These are phyloP conservation scores for Zalophus californianus DNA, from an alignment of 2,797 vertebrate species.

Conservation along the genomic window DNA sequence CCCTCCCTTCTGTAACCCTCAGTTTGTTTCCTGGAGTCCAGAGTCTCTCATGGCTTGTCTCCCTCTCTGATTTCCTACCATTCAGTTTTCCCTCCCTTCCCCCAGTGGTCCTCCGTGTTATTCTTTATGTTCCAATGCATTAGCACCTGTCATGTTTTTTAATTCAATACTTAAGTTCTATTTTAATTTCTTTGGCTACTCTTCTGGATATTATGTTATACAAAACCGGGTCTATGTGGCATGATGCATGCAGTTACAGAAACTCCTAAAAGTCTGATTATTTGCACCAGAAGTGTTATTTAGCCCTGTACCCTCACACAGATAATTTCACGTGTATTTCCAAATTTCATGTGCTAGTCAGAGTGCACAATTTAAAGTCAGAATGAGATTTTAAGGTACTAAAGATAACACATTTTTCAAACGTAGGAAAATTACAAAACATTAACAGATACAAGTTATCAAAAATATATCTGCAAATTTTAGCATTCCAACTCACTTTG, in stretches of 20 bases:
- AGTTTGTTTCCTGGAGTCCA: background rate
- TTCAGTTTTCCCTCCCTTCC: background rate
- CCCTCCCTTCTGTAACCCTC: background rate
- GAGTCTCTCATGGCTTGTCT: background rate
- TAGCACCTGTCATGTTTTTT: background rate
- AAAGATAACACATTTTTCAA: conserved; percentile 38
- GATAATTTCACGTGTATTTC: background rate
- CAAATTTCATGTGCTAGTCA: background rate
- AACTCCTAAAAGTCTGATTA: background rate
- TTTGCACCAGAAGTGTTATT: background rate
- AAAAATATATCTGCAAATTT: background rate
- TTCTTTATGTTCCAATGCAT: background rate
- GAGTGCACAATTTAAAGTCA: background rate
- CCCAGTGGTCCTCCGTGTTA: background rate
- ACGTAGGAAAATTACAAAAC: background rate
- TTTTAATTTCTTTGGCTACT: conserved; percentile 22
- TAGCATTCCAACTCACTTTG: background rate
- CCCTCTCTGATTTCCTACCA: background rate
- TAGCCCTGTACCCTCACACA: background rate
- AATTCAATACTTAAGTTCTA: background rate
- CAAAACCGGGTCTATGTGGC: background rate
- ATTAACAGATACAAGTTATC: background rate
- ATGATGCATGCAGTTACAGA: background rate
- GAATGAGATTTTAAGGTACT: background rate
- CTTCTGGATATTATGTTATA: background rate